A percentile compares a stretch with the other conserved stretches of the same genome.
Conservation (phyloP, 2,888 invertebrate species). For the Tiliacea citrago region DNA sequence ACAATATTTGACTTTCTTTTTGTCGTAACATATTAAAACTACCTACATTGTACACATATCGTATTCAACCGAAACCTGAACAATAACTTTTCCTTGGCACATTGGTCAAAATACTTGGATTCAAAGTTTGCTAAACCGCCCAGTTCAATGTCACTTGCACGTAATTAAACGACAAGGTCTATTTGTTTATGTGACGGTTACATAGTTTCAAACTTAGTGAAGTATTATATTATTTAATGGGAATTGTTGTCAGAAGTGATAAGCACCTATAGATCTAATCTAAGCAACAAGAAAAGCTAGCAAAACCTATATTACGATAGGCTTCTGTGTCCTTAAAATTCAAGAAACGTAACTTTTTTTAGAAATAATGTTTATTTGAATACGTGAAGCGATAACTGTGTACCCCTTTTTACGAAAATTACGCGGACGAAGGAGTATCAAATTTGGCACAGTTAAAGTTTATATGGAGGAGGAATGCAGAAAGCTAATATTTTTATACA, state of each 20-base stretch:
- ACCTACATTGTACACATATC: slow-evolving; percentile 6
- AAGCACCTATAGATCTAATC: neutral
- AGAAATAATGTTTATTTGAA: neutral
- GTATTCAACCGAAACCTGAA: slow-evolving; percentile 16
- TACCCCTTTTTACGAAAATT: no score
- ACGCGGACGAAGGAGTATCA: no score
- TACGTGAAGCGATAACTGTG: no score
- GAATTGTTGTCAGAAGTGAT: neutral
- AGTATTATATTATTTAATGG: no score
- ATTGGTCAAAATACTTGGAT: neutral
- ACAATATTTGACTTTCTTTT: slow-evolving; percentile 34
- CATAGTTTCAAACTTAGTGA: neutral
- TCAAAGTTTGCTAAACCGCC: neutral
- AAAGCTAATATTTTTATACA: no score
- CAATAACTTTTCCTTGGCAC: slow-evolving; percentile 3
- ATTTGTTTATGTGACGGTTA: neutral
- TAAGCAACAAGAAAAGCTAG: neutral
- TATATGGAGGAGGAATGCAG: no score
- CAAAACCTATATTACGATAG: neutral
- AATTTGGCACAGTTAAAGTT: no score
- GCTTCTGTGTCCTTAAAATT: neutral
- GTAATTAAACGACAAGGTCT: neutral
- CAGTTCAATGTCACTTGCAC: neutral
- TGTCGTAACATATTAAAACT: slow-evolving; percentile 22
- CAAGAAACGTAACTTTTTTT: neutral